These are phyloP conservation scores for Iselma pallidipennis DNA, from an alignment of 2,888 invertebrate genomes.

Conservation along the genomic window DNA sequence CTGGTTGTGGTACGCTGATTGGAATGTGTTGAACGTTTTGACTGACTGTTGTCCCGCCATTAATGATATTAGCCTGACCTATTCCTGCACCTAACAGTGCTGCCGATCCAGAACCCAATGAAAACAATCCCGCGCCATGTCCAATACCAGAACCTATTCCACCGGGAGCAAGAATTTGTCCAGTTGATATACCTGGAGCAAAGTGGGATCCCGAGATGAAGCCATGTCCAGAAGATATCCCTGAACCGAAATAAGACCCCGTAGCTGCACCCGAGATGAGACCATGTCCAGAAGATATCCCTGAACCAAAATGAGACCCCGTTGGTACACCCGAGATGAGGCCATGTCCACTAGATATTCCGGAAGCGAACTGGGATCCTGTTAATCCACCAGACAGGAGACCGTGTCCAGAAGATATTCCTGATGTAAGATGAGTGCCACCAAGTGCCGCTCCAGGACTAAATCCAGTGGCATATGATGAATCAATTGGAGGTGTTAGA, in stretches of 20 bases:
- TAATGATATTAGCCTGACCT: conserved; percentile 17
- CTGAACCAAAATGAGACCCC: background rate
- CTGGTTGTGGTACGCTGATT: conserved; percentile 45
- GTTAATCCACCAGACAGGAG: too few species aligned
- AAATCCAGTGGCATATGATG: conserved; percentile 34
- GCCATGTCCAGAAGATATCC: conserved; percentile 1
- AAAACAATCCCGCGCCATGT: background rate
- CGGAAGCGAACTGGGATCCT: background rate
- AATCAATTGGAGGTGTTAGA: conserved; percentile 35
- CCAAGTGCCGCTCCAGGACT: conserved; percentile 17
- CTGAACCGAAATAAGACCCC: too few species aligned
- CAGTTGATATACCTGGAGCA: background rate
- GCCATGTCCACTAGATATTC: background rate
- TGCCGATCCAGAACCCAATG: background rate
- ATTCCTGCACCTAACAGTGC: conserved; percentile 1
- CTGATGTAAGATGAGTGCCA: conserved; percentile 8
- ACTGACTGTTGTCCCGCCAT: conserved; percentile 42
- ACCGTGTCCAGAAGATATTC: conserved; percentile 1
- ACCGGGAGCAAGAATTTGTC: background rate
- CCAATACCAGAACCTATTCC: conserved; percentile 4
- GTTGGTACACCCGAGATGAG: background rate
- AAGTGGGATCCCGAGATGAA: background rate
- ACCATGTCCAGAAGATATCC: background rate
- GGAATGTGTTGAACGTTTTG: conserved; percentile 41
- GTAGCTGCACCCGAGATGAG: background rate